Evolutionary conservation across 2,888 invertebrate species (phyloP).

Genomic region (Argyresthia albistria): DNA sequence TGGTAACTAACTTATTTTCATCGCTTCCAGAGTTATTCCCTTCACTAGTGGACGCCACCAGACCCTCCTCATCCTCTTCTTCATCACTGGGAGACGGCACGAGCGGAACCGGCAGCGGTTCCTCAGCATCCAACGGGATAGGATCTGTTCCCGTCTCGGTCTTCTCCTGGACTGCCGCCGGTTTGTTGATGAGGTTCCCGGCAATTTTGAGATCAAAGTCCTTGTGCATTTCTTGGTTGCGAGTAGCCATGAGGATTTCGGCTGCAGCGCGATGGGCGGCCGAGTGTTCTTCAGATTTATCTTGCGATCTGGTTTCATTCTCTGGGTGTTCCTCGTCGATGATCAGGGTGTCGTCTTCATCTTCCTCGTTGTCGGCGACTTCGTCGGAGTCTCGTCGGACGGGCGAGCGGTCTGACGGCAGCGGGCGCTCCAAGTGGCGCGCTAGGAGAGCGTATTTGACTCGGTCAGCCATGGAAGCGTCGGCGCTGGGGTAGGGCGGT

Average conservation of each 20-base stretch:
- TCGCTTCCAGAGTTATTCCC: slow-evolving; percentile 88
- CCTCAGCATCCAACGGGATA: slow-evolving; percentile 68
- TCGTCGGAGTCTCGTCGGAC: slow-evolving; percentile 65
- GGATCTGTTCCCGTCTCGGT: slow-evolving; percentile 57
- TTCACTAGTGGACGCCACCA: slow-evolving; percentile 86
- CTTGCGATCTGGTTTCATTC: slow-evolving; percentile 22
- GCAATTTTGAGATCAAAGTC: slow-evolving; percentile 69
- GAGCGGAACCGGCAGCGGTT: slow-evolving; percentile 85
- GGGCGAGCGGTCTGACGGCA: slow-evolving; percentile 49
- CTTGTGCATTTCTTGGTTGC: slow-evolving; percentile 55
- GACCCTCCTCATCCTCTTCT: slow-evolving; percentile 85
- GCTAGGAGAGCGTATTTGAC: slow-evolving; percentile 84
- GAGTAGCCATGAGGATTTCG: slow-evolving; percentile 69
- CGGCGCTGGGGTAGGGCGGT: slow-evolving; percentile 45
- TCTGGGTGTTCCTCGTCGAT: slow-evolving; percentile 74
- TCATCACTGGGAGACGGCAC: slow-evolving; percentile 63
- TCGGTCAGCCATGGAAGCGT: slow-evolving; percentile 39
- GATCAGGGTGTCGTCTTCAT: slow-evolving; percentile 77
- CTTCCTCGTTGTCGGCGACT: slow-evolving; percentile 75
- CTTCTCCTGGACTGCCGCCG: slow-evolving; percentile 34
- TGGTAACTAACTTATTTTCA: slow-evolving; percentile 76
- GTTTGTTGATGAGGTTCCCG: slow-evolving; percentile 72
- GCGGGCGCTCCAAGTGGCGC: slow-evolving; percentile 80
- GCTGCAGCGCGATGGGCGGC: slow-evolving; percentile 72
- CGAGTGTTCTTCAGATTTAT: slow-evolving; percentile 39